These are phyloP conservation scores for Lasioglossum morio DNA, from an alignment of 2,888 invertebrate species.

Conservation along the genomic window DNA sequence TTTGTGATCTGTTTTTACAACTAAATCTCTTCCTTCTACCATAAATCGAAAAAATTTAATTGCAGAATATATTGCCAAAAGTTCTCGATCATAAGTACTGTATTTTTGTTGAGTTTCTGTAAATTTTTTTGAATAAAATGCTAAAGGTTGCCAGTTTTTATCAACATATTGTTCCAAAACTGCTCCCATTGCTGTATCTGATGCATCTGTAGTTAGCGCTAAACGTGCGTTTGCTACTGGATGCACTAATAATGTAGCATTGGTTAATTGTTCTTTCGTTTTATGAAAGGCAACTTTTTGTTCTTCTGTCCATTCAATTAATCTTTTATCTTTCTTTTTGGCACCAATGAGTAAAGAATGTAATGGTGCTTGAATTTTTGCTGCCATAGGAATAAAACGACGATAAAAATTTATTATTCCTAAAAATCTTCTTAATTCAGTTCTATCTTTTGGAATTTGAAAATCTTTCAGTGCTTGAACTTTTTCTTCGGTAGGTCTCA, in stretches of 20 bases:
- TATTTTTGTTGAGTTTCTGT: not conserved
- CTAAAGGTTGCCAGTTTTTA: not conserved
- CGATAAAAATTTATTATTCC: not conserved
- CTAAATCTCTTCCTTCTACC: not conserved
- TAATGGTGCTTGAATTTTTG: not conserved
- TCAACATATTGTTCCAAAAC: not conserved
- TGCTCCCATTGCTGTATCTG: not conserved
- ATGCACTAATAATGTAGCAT: not conserved
- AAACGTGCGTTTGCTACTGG: not conserved
- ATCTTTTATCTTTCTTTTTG: not conserved
- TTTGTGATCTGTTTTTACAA: not conserved
- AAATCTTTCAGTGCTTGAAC: not conserved
- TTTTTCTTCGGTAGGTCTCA: not conserved
- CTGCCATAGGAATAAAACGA: not conserved
- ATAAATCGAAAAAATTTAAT: not conserved
- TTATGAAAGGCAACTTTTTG: not conserved
- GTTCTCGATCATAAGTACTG: slow-evolving; percentile 2
- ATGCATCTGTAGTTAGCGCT: not conserved
- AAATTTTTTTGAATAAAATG: not conserved
- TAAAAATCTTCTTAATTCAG: not conserved
- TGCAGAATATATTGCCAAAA: not conserved
- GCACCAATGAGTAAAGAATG: not conserved
- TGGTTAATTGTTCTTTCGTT: not conserved
- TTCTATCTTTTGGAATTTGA: not conserved
- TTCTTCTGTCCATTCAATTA: no score